Evolutionary conservation across 2,113 vertebrate species (phyloP), one percentile per base, ranked within the genome.

Genomic region (Colistium nudipinnis): DNA sequence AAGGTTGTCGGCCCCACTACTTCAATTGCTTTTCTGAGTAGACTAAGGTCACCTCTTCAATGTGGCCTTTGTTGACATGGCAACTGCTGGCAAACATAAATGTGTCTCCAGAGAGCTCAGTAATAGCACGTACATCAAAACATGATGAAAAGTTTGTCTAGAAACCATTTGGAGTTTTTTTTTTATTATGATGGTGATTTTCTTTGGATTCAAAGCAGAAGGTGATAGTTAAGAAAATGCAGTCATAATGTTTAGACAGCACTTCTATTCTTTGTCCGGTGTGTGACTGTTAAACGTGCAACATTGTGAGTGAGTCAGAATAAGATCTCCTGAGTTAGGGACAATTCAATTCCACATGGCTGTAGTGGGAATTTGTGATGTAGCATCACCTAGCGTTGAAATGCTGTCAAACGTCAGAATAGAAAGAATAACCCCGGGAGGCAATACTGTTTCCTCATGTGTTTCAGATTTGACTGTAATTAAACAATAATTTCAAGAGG

Each of bases 351-450:
- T 6, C 0, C 25, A 27, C 33, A 57, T 49, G 47, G 51, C n/a
- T 35, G 52, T 12, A 19, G 30, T 54, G 51, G 19, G 35, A 55
- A 36, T 55, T 14, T 20, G 24, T 24, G 19, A 33, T 43, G 25
- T 41, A 66, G 74, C 12, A n/a, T 69, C 77, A 70, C 53, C 69
- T 49, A 66, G 64, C 53, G 77, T 54, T 22, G 28, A 45, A 33
- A 39, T 41, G 4, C 43, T 11, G 6, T 45, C 4, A 35, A 14
- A n/a, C 9, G 31, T 33, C 9, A 6, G 31, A 33, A 33, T 9
- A 33, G 31, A 33, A n/a, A n/a, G n/a, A n/a, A n/a, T n/a, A n/a
- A n/a, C n/a, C n/a, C n/a, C n/a, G n/a, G n/a, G n/a, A n/a, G n/a
- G n/a, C n/a, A n/a, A n/a, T n/a, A n/a, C n/a, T n/a, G n/a, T n/a